A percentile compares a stretch with the other conserved stretches of the same genome.
These are phyloP conservation scores for Megalops cyprinoides DNA, from an alignment of 2,797 vertebrate genomes.

Conservation along the genomic window DNA sequence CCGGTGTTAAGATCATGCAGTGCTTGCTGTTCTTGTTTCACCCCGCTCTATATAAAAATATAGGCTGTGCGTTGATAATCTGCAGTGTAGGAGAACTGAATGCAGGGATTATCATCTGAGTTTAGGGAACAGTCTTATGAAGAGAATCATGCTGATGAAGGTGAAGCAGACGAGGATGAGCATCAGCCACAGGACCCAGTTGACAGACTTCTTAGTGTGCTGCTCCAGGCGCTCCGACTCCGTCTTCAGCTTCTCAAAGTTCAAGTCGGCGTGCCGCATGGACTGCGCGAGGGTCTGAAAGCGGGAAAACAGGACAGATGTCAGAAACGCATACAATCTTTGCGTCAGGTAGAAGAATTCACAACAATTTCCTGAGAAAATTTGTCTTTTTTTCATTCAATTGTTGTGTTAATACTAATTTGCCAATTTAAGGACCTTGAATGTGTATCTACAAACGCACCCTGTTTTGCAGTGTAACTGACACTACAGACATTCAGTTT, in stretches of 20 bases:
- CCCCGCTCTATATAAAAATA: constrained; percentile 10
- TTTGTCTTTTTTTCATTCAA: too few relatives aligned
- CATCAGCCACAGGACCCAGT: constrained; percentile 97
- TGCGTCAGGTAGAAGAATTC: too few relatives aligned
- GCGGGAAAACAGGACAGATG: constrained; percentile 2
- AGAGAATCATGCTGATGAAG: constrained; percentile 97
- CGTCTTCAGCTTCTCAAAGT: constrained; percentile 93
- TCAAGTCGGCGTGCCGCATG: constrained; percentile 89
- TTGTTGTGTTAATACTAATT: neutral
- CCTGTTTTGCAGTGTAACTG: neutral
- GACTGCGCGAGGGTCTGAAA: constrained; percentile 88
- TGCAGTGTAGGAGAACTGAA: neutral
- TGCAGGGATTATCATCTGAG: constrained; percentile 77
- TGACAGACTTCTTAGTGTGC: constrained; percentile 94
- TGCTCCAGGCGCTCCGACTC: constrained; percentile 94
- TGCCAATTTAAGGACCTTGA: neutral
- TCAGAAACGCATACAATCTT: too few relatives aligned
- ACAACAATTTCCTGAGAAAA: neutral
- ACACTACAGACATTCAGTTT: neutral
- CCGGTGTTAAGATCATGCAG: constrained; percentile 56
- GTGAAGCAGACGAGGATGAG: constrained; percentile 90
- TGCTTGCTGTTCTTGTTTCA: constrained; percentile 59
- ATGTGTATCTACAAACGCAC: too few relatives aligned
- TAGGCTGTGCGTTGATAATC: constrained; percentile 1
- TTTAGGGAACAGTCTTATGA: constrained; percentile 91